A percentile compares a stretch with the other conserved stretches of the same genome.
phyloP scores from a whole-genome alignment of 2,797 vertebrate genomes.

The Characodon lateralis region DNA sequence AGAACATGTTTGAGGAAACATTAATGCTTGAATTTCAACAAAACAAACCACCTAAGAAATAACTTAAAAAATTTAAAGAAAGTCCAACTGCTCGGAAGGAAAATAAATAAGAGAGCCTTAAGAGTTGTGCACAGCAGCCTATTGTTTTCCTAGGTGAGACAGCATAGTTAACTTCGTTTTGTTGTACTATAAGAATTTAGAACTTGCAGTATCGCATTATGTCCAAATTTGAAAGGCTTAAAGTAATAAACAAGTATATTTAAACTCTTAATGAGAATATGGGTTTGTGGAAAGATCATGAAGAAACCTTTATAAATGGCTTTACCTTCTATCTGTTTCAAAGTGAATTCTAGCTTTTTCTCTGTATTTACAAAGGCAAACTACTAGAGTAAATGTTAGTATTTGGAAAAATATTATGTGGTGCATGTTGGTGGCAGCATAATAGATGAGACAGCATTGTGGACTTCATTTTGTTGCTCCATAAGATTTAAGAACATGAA shows the following conservation, averaged over 20 bases:
- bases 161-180: neutral
- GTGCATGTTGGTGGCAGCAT: too few relatives aligned
- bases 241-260: neutral
- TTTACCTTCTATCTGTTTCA: too few relatives aligned
- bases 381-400: too few relatives aligned
- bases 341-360: too few relatives aligned
- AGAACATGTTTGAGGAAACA: constrained; percentile 75
- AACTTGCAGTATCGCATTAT: neutral
- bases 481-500: too few relatives aligned
- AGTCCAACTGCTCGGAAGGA: neutral
- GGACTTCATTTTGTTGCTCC: too few relatives aligned
- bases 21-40: constrained; percentile 41
- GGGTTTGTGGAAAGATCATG: too few relatives aligned
- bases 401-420: too few relatives aligned
- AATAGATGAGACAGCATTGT: too few relatives aligned
- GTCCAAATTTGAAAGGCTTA: neutral
- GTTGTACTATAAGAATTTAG: neutral
- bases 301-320: too few relatives aligned
- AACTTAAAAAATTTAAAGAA: neutral
- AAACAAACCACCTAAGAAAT: neutral
- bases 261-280: neutral
- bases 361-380: too few relatives aligned
- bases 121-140: neutral
- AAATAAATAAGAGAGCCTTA: neutral
- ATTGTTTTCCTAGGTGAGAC: too few relatives aligned